Base-by-base conservation (phyloP, 2,888 invertebrate species). In the Gryllus longicercus region DNA sequence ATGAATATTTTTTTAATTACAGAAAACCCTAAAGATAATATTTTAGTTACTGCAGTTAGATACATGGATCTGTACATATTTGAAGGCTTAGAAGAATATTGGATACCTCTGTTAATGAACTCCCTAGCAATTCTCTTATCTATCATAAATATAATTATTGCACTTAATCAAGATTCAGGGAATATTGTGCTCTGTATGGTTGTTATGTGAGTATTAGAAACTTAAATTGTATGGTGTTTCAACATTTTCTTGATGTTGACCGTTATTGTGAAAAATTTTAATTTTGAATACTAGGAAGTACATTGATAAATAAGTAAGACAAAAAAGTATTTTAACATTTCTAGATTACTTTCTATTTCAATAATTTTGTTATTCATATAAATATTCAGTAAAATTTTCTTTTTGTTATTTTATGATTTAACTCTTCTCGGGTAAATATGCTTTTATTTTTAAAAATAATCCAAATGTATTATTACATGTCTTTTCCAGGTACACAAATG, bases 61-160 rank as follows among this genome's bases (percentile, higher is more conserved):
- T 38, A 63, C 10, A 75, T 82, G 14, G 82, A 83, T 50, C 78
- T 83, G 12, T 80, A 82, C 51, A 78, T 82, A 14, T 79, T 84
- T 49, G 83, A 84, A 80, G 83, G 83, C 14, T 77, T 84, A 78
- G 84, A 84, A 75, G 84, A 83, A 79, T 83, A 82, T 79, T 84
- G 83, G 82, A 51, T 83, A 2, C 84, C 84, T 23, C 63, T 83
- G 10, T 74, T 80, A 0, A 63, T 63, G n/a, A 63, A 63, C 16
- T 63, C 16, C 63, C n/a, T 14, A 18, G 63, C 16, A 63, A 63
- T 63, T 63, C n/a, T 63, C 16, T 63, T 63, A n/a, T 63, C 63
- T 5, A 63, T 63, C n/a, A 63, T 63, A 18, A 63, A 63, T 16
- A 63, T 63, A 63, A 63, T 63, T n/a, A 63, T 63, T 18, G 63